phyloP scores from a whole-genome alignment of 2,888 invertebrate genomes.

The Mallateleia sp. region DNA sequence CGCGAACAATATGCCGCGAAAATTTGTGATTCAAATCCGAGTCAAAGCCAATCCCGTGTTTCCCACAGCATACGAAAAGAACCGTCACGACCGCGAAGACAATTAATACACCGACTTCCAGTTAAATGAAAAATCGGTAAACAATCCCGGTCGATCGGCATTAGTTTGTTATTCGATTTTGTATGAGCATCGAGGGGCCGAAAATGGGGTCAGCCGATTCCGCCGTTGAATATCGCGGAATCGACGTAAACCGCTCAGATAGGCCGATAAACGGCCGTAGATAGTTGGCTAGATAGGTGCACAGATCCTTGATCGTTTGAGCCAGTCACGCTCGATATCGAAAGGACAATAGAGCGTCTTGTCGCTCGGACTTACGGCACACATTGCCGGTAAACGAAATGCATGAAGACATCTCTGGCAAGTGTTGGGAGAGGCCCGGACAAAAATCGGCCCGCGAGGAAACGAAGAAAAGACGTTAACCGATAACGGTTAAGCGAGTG shows the following conservation, averaged over 20 bases:
- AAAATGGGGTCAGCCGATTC: slow-evolving; percentile 69
- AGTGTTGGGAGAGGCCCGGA: slow-evolving; percentile 3
- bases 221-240: slow-evolving; percentile 54
- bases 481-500: slow-evolving; percentile 72
- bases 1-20: slow-evolving; percentile 38
- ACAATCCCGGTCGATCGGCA: not conserved
- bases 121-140: slow-evolving; percentile 20
- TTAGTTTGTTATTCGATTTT: slow-evolving; percentile 11
- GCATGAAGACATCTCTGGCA: slow-evolving; percentile 60
- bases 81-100: slow-evolving; percentile 31
- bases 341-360: slow-evolving; percentile 78
- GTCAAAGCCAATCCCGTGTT: slow-evolving; percentile 38
- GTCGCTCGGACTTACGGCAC: slow-evolving; percentile 64
- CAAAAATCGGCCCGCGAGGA: slow-evolving; percentile 53
- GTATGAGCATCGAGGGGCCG: not conserved
- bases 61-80: slow-evolving; percentile 56
- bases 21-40: slow-evolving; percentile 58
- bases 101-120: slow-evolving; percentile 40
- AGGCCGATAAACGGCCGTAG: slow-evolving; percentile 65
- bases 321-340: slow-evolving; percentile 79
- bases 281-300: slow-evolving; percentile 65
- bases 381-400: slow-evolving; percentile 41
- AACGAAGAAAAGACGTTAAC: slow-evolving; percentile 73
- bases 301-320: slow-evolving; percentile 72
- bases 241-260: slow-evolving; percentile 58